A percentile compares a stretch with the other conserved stretches of the same genome.
Conservation (phyloP, 2,888 invertebrate genomes). For the Drosophila colorata region DNA sequence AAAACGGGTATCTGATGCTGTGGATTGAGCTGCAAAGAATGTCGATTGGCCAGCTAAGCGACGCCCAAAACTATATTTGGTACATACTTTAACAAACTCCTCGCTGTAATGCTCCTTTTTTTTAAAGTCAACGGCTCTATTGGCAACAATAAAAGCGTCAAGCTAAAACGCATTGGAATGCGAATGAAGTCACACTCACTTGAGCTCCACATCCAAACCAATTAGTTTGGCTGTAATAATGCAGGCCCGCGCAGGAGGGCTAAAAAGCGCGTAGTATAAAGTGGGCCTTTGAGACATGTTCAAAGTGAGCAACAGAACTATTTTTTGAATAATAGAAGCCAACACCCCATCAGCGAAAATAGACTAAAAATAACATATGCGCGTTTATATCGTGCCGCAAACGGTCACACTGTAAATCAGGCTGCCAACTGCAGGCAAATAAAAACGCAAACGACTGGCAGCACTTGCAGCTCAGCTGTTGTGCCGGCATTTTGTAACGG, state of each 20-base stretch:
- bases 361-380: not conserved
- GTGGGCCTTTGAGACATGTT: slow-evolving; percentile 74
- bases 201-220: slow-evolving; percentile 84
- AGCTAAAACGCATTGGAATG: not conserved
- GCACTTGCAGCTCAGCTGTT: slow-evolving; percentile 22
- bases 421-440: slow-evolving; percentile 35
- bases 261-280: slow-evolving; percentile 85
- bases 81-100: slow-evolving; percentile 84
- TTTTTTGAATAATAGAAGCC: slow-evolving; percentile 3
- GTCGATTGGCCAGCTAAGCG: not conserved
- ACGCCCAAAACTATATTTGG: not conserved
- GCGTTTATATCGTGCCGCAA: not conserved
- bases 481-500: slow-evolving; percentile 3
- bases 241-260: slow-evolving; percentile 86
- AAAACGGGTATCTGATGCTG: slow-evolving; percentile 87
- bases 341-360: not conserved
- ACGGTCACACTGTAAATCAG: slow-evolving; percentile 13
- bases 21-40: slow-evolving; percentile 86
- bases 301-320: not conserved
- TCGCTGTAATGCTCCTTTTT: slow-evolving; percentile 83
- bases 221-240: slow-evolving; percentile 85
- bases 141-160: not conserved
- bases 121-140: slow-evolving; percentile 85
- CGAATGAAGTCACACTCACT: slow-evolving; percentile 58
- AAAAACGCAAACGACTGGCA: slow-evolving; percentile 27